Percentiles rank a stretch among this genome's conserved stretches.
Conservation (phyloP, 2,797 vertebrate species). For the Oryzias sinensis region DNA sequence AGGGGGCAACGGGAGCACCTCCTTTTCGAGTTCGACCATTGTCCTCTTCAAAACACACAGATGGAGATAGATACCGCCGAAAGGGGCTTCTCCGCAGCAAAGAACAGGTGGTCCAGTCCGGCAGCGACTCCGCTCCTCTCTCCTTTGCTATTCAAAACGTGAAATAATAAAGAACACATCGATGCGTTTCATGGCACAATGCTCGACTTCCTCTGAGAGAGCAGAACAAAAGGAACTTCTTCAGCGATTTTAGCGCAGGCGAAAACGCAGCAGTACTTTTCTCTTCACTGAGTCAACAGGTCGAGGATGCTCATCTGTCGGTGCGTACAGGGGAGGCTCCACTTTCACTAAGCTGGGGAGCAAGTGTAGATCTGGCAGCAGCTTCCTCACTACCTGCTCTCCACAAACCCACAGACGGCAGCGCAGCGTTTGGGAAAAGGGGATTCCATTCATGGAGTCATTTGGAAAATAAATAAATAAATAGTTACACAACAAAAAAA, state of each 20-base stretch:
- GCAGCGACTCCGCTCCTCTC: conserved; percentile 49
- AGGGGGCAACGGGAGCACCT: conserved; percentile 82
- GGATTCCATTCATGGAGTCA: no score
- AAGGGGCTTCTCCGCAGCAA: conserved; percentile 45
- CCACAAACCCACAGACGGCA: conserved; percentile 50
- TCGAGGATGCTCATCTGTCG: conserved; percentile 56
- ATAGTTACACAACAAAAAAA: no score
- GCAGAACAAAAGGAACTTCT: conserved; percentile 31
- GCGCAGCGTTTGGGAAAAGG: conserved; percentile 7
- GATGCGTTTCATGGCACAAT: conserved; percentile 50
- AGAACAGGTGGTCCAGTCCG: conserved; percentile 33
- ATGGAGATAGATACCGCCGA: conserved; percentile 45
- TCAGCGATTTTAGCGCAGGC: conserved; percentile 1
- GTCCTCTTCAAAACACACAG: conserved; percentile 49
- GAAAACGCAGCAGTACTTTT: conserved; percentile 43
- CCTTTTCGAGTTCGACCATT: conserved; percentile 84
- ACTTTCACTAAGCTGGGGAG: conserved; percentile 61
- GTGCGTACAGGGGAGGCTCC: conserved; percentile 54
- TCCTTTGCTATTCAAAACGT: conserved; percentile 53
- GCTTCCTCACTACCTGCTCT: conserved; percentile 60
- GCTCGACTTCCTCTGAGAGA: conserved; percentile 13
- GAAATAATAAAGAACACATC: conserved; percentile 34
- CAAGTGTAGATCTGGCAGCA: conserved; percentile 70
- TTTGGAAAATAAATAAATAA: no score
- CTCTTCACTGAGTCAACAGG: conserved; percentile 64